Evolutionary conservation across 2,113 vertebrate species (phyloP).

Genomic region (Pelodiscus sinensis): DNA sequence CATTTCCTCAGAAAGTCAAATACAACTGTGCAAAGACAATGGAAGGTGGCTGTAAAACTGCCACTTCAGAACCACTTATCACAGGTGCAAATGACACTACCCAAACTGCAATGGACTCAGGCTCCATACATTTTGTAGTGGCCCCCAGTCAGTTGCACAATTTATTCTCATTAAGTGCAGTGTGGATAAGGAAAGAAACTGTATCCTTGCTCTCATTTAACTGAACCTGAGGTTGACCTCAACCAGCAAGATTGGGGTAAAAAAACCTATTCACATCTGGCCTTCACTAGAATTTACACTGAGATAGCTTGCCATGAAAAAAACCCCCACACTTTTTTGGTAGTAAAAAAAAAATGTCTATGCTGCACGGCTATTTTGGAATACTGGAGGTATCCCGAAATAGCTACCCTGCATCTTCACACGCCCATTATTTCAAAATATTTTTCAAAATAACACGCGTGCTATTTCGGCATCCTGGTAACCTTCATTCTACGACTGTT

Average conservation of each 20-base stretch:
- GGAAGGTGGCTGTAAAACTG: background rate
- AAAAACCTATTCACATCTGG: background rate
- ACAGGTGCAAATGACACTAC: background rate
- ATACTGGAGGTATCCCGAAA: too few species aligned
- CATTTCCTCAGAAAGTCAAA: background rate
- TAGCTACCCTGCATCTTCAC: too few species aligned
- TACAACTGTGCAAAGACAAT: background rate
- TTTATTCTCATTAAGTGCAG: rapidly evolving
- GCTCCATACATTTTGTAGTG: background rate
- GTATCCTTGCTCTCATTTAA: background rate
- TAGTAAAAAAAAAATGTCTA: background rate
- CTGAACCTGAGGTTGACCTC: background rate
- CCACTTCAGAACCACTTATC: background rate
- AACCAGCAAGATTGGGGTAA: background rate
- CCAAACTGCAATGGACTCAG: background rate
- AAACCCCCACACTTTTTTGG: background rate
- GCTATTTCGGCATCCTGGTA: too few species aligned
- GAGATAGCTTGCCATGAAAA: background rate
- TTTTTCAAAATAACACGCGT: too few species aligned
- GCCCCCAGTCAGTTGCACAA: background rate
- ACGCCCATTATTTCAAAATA: too few species aligned
- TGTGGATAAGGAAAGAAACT: background rate
- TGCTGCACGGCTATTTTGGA: too few species aligned
- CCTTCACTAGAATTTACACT: background rate
- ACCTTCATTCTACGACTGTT: too few species aligned